phyloP scores from a whole-genome alignment of 2,113 vertebrate genomes.

The Saguinus imperator region DNA sequence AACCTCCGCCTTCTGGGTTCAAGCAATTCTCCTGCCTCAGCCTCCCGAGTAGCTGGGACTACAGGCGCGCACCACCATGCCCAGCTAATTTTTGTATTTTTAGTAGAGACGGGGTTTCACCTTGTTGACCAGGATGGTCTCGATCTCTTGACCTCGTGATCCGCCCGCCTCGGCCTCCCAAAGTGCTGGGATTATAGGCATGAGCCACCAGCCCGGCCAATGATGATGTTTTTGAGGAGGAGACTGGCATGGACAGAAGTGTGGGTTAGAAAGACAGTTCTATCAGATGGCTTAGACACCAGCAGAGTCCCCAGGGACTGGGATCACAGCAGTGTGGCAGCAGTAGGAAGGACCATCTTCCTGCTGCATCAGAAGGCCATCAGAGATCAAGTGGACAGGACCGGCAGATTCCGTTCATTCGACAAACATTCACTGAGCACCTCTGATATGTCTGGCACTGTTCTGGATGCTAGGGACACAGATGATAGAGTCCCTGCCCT shows the following conservation, averaged over 20 bases:
- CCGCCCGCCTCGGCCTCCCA: too few species aligned
- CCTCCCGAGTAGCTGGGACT: too few species aligned
- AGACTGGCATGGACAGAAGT: neutral
- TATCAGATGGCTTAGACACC: neutral
- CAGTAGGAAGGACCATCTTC: neutral
- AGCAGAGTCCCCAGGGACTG: fast-evolving
- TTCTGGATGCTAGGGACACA: neutral
- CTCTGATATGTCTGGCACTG: neutral
- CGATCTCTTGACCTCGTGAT: too few species aligned
- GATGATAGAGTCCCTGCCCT: neutral
- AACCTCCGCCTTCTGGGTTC: too few species aligned
- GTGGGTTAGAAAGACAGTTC: neutral
- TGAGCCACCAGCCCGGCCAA: too few species aligned
- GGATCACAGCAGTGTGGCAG: neutral
- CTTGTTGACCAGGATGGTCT: too few species aligned
- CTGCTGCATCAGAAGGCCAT: neutral
- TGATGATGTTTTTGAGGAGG: neutral
- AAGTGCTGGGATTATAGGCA: too few species aligned
- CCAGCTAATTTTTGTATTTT: too few species aligned
- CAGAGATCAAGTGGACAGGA: neutral
- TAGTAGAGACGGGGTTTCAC: too few species aligned
- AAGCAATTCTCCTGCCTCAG: too few species aligned
- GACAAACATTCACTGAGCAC: neutral
- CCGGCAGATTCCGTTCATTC: neutral
- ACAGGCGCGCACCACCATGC: too few species aligned